Evolutionary conservation across 1,140 invertebrate genomes (phyloP).

Genomic region (Leptinotarsa defecta): DNA sequence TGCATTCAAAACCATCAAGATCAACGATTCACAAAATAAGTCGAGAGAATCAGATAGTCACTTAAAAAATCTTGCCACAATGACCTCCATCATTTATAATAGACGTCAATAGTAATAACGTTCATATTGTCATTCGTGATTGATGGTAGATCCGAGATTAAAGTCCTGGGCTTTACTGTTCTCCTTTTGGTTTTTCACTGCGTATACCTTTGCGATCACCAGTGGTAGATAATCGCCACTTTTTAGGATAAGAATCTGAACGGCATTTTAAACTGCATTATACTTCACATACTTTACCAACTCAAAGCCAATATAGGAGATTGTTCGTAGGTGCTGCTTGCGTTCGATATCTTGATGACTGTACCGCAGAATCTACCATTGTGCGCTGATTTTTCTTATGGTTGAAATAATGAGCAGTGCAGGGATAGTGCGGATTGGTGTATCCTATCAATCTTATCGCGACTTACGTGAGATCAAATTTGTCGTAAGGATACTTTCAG

Average conservation of each 20-base stretch:
- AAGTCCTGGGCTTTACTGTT: conserved; percentile 14
- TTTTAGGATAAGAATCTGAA: conserved; percentile 9
- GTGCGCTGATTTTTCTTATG: too few species aligned
- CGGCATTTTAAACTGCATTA: not conserved
- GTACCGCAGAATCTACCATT: too few species aligned
- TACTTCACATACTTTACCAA: not conserved
- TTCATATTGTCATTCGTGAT: conserved; percentile 25
- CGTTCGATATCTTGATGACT: too few species aligned
- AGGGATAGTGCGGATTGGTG: too few species aligned
- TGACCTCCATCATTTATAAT: conserved; percentile 23
- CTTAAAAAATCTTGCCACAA: conserved; percentile 1
- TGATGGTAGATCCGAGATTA: conserved; percentile 20
- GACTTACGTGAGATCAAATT: too few species aligned
- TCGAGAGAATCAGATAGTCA: not conserved
- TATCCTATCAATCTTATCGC: too few species aligned
- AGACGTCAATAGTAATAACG: conserved; percentile 23
- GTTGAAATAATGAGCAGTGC: too few species aligned
- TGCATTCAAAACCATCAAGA: not conserved
- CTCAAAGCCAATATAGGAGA: not conserved
- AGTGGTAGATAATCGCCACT: conserved; percentile 14
- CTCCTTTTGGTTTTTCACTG: not conserved
- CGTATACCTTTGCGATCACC: not conserved
- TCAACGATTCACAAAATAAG: not conserved
- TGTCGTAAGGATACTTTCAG: too few species aligned
- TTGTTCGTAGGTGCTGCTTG: too few species aligned